These are phyloP conservation scores for Allophyes oxyacanthae DNA, from an alignment of 2,888 invertebrate species.

Conservation along the genomic window DNA sequence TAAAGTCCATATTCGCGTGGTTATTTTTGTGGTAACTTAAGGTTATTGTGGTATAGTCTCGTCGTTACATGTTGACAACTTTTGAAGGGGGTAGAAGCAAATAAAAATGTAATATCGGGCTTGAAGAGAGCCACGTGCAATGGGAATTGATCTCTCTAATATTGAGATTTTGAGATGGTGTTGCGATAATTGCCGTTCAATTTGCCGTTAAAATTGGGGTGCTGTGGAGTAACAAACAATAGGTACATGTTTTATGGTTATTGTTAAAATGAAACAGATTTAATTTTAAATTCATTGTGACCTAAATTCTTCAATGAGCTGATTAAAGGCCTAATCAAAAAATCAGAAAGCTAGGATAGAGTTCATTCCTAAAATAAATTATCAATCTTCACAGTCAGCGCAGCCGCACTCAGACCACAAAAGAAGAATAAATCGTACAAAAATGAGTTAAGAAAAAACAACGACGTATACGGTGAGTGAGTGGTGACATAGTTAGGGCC, in stretches of 20 bases:
- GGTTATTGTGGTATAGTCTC: constrained; percentile 38
- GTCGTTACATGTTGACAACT: constrained; percentile 85
- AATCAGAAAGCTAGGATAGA: no score
- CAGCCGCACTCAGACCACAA: no score
- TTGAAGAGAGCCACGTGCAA: constrained; percentile 77
- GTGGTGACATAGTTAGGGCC: no score
- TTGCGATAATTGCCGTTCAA: constrained; percentile 82
- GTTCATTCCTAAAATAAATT: no score
- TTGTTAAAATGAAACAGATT: background rate
- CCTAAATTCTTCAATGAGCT: no score
- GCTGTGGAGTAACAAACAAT: constrained; percentile 43
- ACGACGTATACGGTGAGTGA: no score
- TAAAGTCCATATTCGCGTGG: constrained; percentile 18
- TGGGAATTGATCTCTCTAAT: constrained; percentile 69
- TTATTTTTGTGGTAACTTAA: background rate
- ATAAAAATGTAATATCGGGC: constrained; percentile 86
- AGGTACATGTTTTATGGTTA: constrained; percentile 24
- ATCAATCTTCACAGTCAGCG: no score
- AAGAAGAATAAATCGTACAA: no score
- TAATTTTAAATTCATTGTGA: background rate
- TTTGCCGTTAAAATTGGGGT: constrained; percentile 69
- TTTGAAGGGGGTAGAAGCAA: constrained; percentile 79
- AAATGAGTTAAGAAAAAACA: no score
- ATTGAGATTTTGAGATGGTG: constrained; percentile 85
- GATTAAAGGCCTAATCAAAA: no score